Evolutionary conservation across 2,888 invertebrate species (phyloP), one percentile per base, ranked within the genome.

Genomic region (Pheosia tremula): DNA sequence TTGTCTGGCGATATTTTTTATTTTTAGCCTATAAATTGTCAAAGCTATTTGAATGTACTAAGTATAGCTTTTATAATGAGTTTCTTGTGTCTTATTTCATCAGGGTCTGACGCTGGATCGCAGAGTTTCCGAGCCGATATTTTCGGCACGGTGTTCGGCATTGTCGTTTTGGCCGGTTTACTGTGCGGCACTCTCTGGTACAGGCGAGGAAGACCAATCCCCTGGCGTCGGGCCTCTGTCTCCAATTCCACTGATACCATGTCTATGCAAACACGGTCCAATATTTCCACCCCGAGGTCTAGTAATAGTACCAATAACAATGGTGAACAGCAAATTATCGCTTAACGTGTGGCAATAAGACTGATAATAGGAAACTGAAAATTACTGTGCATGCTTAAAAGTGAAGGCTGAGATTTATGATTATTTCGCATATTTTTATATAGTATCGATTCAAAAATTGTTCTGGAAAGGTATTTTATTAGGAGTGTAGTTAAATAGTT

Each of bases 141-240:
- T 24, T 74, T 83, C 8, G 91, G 89, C 0, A 82, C 85, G 81
- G 68, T 78, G 1, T 69, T 82, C 2, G 88, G 88, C 0, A 24
- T 82, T 0, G 60, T 70, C 0, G 64, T 75, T 0, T 56, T 90
- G 6, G 62, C 77, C 0, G 41, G 81, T 0, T 60, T 83, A 0
- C 64, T 92, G 6, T 79, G 67, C 3, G 85, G 81, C 9, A 70
- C 77, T 4, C 43, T 88, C 3, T 72, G 80, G 66, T 83, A 85
- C 68, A 86, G 78, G 57, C 76, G 74, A 57, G 78, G 78, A n/a
- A 72, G 56, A 49, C 64, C 64, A 4, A 11, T 70, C 3, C 69
- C 68, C 3, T 66, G 69, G 70, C 45, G 38, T 39, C 39, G 60
- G 39, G 10, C 41, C 5, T 8, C 66, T 43, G 13, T n/a, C 11